Evolutionary conservation across 2,888 invertebrate genomes (phyloP), one percentile per base, ranked within the genome.

Genomic region (Clusia tigrina): DNA sequence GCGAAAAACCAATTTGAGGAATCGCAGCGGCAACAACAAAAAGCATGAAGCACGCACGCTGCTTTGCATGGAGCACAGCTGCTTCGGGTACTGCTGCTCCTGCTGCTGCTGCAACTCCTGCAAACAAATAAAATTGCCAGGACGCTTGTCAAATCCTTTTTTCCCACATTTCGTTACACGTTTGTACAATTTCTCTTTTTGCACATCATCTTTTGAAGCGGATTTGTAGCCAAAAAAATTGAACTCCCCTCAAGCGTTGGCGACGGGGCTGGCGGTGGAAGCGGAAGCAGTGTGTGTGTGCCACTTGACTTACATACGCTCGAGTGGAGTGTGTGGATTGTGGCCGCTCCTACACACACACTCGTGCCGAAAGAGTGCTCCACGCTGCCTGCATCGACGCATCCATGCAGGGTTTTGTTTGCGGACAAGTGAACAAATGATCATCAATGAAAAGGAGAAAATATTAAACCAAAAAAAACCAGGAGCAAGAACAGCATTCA

Each of bases 341-440:
- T 32, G 32, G n/a, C 32, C 32, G 32, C 32, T 32, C 32, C 12
- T 6, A 32, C 32, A 9, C 6, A 12, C 32, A 32, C 6, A 32
- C 32, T 32, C 32, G 6, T 32, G 32, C 32, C 32, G 32, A 6
- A 32, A 32, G 48, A 12, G 48, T 48, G 48, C 22, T 48, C 6
- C 48, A 48, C 22, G 48, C 48, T n/a, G n/a, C n/a, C 20, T 48
- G 48, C 22, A 48, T 48, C 20, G 18, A 20, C 22, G 48, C 22
- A 18, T 22, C 15, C 15, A 12, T 48, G n/a, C 5, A 20, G 6
- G 48, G 48, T 20, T 48, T n/a, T 18, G 48, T 48, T 48, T 48
- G 48, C 48, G 48, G 48, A 48, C 48, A 48, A 48, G 48, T 15
- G 22, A 20, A 22, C 48, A 48, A 48, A 48, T 48, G 48, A 48